These are phyloP conservation scores for Nettapus auritus DNA, from an alignment of 2,113 vertebrate genomes.

Conservation along the genomic window DNA sequence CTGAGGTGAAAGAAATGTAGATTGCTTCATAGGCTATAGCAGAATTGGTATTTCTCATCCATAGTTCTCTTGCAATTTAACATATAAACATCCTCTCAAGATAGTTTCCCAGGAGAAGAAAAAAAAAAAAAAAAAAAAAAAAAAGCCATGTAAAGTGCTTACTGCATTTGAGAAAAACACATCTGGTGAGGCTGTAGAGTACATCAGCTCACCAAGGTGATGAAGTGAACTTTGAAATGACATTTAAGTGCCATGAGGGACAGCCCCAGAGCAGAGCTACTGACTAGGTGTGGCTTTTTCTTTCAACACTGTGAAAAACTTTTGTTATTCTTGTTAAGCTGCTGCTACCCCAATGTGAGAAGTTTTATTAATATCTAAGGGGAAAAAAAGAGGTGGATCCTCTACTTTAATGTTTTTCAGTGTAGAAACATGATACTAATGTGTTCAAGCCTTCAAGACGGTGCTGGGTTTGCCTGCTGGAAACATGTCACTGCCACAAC, in stretches of 20 bases:
- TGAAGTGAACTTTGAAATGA: slow-evolving; percentile 62
- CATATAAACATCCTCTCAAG: slow-evolving; percentile 21
- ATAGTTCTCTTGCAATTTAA: slow-evolving; percentile 7
- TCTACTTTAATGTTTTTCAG: not conserved
- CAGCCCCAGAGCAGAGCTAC: not conserved
- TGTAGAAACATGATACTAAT: not conserved
- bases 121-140: not conserved
- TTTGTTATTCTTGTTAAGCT: slow-evolving; percentile 22
- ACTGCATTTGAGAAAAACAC: not conserved
- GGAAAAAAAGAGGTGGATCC: not conserved
- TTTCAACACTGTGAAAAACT: slow-evolving; percentile 20
- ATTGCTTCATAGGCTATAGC: not conserved
- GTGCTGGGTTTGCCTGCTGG: not conserved
- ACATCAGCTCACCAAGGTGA: slow-evolving; percentile 49
- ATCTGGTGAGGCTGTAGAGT: not conserved
- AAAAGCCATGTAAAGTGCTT: not conserved
- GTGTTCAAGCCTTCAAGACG: not conserved
- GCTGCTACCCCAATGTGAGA: not conserved
- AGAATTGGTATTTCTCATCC: not conserved
- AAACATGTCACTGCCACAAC: not conserved
- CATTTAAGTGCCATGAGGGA: slow-evolving; percentile 44
- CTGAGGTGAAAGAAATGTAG: not conserved
- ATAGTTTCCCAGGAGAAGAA: not conserved
- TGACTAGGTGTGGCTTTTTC: not conserved
- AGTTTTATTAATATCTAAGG: not conserved